These are phyloP conservation scores for Tetraneura akinire DNA, from an alignment of 1,140 invertebrate species.

Conservation along the genomic window DNA sequence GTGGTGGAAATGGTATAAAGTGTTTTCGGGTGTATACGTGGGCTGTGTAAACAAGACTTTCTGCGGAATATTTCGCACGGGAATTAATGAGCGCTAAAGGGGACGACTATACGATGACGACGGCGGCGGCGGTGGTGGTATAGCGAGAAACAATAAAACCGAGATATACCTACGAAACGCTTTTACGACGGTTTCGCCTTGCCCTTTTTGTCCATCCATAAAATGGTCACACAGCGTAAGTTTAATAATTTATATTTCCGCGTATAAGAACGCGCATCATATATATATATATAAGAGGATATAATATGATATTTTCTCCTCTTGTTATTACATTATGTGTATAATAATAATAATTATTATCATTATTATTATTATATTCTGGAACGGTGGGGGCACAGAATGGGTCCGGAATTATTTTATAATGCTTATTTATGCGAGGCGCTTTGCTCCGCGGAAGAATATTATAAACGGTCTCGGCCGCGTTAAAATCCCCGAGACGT, in stretches of 20 bases:
- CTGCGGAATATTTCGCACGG: constrained; percentile 38
- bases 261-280: too few relatives aligned
- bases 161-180: constrained; percentile 24
- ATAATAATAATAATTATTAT: too few relatives aligned
- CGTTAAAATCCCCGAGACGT: constrained; percentile 43
- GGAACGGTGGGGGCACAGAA: neutral
- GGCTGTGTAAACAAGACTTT: constrained; percentile 50
- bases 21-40: constrained; percentile 48
- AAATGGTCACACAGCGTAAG: constrained; percentile 48
- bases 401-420: constrained; percentile 44
- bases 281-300: too few relatives aligned
- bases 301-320: too few relatives aligned
- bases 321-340: too few relatives aligned
- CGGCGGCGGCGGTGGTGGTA: neutral
- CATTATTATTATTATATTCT: too few relatives aligned
- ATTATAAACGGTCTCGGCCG: neutral
- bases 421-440: constrained; percentile 50
- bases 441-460: constrained; percentile 23
- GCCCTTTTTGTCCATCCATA: constrained; percentile 45
- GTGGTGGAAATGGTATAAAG: constrained; percentile 15
- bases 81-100: constrained; percentile 49
- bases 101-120: constrained; percentile 1
- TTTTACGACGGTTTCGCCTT: constrained; percentile 38
- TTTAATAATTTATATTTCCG: constrained; percentile 51
- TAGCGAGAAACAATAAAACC: constrained; percentile 46